These are phyloP conservation scores for Atta colombica DNA, from an alignment of 1,140 invertebrate species.

Conservation along the genomic window DNA sequence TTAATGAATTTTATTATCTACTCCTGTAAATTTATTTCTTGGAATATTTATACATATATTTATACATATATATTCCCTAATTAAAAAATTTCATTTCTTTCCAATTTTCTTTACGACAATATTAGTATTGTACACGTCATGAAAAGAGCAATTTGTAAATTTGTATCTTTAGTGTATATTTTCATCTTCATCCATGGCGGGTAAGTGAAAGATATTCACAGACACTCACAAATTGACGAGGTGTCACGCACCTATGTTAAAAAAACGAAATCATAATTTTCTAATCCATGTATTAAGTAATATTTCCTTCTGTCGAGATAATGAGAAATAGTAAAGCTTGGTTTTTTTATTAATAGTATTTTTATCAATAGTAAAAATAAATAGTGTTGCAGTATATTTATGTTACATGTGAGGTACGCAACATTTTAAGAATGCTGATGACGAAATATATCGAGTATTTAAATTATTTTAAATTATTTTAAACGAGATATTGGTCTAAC, in stretches of 20 bases:
- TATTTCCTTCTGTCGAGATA: not conserved
- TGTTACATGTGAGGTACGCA: not conserved
- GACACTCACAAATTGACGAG: not conserved
- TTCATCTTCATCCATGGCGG: not conserved
- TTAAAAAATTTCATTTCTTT: not conserved
- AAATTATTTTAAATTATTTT: not conserved
- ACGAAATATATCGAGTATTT: not conserved
- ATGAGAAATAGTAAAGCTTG: not conserved
- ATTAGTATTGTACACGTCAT: not conserved
- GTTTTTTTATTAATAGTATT: not conserved
- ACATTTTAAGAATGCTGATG: not conserved
- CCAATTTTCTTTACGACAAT: not conserved
- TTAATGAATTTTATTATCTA: too few relatives aligned
- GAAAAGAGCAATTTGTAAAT: constrained; percentile 16
- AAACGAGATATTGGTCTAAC: not conserved
- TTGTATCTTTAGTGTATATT: not conserved
- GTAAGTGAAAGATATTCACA: constrained; percentile 58
- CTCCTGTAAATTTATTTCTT: too few relatives aligned
- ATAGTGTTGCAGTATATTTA: not conserved
- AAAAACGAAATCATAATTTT: not conserved
- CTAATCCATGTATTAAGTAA: not conserved
- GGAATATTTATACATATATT: too few relatives aligned
- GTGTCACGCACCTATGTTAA: not conserved
- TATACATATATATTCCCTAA: too few relatives aligned
- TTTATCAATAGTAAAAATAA: not conserved